Conservation (phyloP, 1,140 invertebrate species). For the Drosophila jambulina region DNA sequence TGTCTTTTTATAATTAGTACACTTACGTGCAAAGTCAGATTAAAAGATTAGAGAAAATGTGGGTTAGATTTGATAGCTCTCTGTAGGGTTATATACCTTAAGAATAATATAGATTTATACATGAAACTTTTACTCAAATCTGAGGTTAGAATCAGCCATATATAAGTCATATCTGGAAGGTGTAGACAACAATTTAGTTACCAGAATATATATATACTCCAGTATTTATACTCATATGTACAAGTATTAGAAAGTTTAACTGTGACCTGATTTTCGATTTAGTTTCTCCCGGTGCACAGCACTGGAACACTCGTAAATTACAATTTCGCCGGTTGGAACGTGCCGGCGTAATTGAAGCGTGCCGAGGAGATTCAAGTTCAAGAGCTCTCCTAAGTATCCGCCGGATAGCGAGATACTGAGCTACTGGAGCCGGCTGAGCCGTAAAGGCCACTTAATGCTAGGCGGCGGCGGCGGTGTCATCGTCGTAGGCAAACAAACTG, state of each 20-base stretch:
- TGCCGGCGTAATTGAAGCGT: constrained; percentile 25
- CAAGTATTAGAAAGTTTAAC: neutral
- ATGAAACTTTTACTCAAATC: no score
- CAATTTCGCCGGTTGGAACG: constrained; percentile 35
- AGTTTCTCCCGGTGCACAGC: constrained; percentile 8
- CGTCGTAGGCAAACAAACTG: constrained; percentile 14
- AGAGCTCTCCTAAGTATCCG: constrained; percentile 32
- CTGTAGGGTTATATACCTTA: no score
- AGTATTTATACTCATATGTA: no score
- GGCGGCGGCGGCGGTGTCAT: constrained; percentile 24
- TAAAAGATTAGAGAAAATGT: neutral
- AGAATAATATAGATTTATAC: no score
- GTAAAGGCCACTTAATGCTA: constrained; percentile 59
- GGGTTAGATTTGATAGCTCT: no score
- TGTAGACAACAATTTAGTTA: neutral
- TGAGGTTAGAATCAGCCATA: neutral
- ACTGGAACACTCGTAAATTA: constrained; percentile 39
- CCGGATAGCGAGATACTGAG: constrained; percentile 22
- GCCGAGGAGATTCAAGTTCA: constrained; percentile 35
- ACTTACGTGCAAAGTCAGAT: neutral
- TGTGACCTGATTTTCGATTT: neutral
- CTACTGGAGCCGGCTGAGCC: constrained; percentile 42
- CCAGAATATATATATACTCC: neutral
- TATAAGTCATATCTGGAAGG: no score
- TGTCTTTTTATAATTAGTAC: neutral